These are phyloP conservation scores for Lonchura striata DNA, from an alignment of 2,113 vertebrate genomes.

Conservation along the genomic window DNA sequence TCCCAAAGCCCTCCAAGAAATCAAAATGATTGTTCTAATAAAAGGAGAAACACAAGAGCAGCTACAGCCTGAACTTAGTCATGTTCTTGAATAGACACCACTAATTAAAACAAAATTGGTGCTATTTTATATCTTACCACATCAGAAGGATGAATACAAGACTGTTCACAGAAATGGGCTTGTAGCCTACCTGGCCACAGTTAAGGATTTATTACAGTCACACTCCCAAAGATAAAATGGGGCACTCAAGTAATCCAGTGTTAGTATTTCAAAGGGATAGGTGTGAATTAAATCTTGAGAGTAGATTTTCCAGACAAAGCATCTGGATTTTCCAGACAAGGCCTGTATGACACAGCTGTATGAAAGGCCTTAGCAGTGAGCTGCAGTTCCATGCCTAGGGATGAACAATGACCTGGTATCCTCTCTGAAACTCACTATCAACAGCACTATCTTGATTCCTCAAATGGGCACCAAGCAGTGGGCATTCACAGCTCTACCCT, in stretches of 20 bases:
- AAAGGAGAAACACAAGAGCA: neutral
- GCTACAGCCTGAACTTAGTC: neutral
- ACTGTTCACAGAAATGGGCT: neutral
- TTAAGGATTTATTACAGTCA: neutral
- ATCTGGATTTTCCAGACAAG: too few relatives aligned
- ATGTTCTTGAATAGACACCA: neutral
- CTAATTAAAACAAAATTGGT: neutral
- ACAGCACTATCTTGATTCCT: neutral
- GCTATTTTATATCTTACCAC: neutral
- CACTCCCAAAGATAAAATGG: neutral
- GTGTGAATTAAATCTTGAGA: neutral
- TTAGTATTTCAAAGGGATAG: neutral
- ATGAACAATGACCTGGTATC: neutral
- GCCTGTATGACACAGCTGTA: neutral
- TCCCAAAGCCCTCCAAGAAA: neutral
- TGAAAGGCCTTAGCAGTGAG: neutral
- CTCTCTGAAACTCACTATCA: neutral
- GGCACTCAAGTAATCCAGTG: fast-evolving
- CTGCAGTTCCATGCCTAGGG: neutral
- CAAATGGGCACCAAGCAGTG: neutral
- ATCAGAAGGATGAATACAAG: neutral
- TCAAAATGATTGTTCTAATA: neutral
- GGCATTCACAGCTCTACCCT: neutral
- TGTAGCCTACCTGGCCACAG: neutral
- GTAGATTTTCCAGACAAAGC: neutral